Evolutionary conservation across 2,888 invertebrate genomes (phyloP), one percentile per base, ranked within the genome.

Genomic region (Pterostichus niger): DNA sequence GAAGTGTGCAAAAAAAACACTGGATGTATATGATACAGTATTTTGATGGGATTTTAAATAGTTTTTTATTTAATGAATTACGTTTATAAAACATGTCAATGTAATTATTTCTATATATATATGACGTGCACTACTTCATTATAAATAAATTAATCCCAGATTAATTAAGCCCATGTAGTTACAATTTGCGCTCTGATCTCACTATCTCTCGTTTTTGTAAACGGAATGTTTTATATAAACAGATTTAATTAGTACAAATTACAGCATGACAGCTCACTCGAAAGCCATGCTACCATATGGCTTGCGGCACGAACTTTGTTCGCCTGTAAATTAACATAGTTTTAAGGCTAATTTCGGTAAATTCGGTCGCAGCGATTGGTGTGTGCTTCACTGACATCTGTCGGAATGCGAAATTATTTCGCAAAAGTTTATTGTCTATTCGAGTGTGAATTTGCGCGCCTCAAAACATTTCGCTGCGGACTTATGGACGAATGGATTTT

Each of bases 201-300:
- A 9, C 9, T 31, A 31, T 31, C 31, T 59, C 24, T 3, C 15
- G 31, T 64, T 64, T 64, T 64, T 64, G 64, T 31, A 9, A 59
- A 33, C 6, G 13, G 40, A 59, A 13, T 59, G 59, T 71, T 71
- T 46, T 71, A 46, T 71, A 71, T 71, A 71, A 71, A 71, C 71
- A 46, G 71, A 71, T 71, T 71, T 71, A 71, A 71, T 71, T 71
- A 71, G 71, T 15, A 71, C 17, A 71, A 71, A 71, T 71, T 71
- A 71, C 11, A 46, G 46, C 46, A 17, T 44, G 71, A 71, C 49
- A 49, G 71, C 15, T 46, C 46, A 71, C 46, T 71, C 44, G 59
- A 11, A 49, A 11, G 59, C 31, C 59, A 24, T 31, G 64, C 64
- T 13, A 49, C 49, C 49, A 49, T 5, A 31, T 64, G 64, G 35